Conservation (phyloP, 2,113 vertebrate species). For the Chelonoidis abingdonii region DNA sequence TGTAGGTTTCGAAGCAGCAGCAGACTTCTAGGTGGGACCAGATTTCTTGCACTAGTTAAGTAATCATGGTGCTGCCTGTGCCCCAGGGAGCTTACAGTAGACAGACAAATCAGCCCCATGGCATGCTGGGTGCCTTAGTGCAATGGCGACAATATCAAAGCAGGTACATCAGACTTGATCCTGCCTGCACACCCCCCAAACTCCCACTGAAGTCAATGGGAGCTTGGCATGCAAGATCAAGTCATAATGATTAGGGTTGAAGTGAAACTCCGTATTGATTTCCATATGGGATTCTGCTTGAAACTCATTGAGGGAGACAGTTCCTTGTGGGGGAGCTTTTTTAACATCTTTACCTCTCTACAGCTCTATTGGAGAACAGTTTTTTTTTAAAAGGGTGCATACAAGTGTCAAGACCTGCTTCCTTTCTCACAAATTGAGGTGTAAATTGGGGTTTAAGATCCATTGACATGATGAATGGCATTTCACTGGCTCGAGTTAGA, state of each 20-base stretch:
- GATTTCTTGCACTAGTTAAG: not conserved
- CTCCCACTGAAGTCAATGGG: too few relatives aligned
- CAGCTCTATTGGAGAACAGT: not conserved
- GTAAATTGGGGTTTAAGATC: not conserved
- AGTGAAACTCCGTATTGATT: too few relatives aligned
- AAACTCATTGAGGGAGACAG: too few relatives aligned
- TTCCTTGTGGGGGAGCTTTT: too few relatives aligned
- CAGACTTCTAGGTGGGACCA: not conserved
- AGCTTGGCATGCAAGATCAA: too few relatives aligned
- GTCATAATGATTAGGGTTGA: too few relatives aligned
- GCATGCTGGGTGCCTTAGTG: not conserved
- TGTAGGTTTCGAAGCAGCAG: too few relatives aligned
- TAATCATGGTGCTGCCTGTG: not conserved
- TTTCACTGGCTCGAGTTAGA: not conserved
- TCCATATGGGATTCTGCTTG: too few relatives aligned
- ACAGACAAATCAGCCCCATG: not conserved
- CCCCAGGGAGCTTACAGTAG: not conserved
- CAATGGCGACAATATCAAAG: not conserved
- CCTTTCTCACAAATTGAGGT: not conserved
- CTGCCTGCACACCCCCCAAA: not conserved
- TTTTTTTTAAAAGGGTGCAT: not conserved
- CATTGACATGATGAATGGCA: not conserved
- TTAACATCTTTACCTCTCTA: too few relatives aligned
- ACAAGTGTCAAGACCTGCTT: not conserved
- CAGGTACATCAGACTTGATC: not conserved